Percentiles rank a stretch among this genome's conserved stretches.
Evolutionary conservation across 2,797 vertebrate species (phyloP).

Genomic region (Esox masquinongy): DNA sequence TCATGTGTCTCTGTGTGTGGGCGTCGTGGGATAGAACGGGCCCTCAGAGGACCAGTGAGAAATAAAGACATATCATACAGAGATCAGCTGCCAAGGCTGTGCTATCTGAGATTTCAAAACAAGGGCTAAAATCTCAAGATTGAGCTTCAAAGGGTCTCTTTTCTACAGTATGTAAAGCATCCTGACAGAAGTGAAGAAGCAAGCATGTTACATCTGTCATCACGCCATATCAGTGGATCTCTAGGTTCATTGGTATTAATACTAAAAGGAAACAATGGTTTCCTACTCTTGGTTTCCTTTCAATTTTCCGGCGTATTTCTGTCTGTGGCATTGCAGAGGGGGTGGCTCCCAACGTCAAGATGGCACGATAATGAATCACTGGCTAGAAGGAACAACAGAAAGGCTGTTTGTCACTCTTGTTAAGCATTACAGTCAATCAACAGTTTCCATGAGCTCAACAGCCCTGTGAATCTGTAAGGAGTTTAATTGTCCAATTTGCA

Average conservation of each 20-base stretch:
- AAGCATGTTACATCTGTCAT: no score
- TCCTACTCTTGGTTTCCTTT: not conserved
- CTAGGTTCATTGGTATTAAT: not conserved
- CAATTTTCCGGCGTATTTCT: not conserved
- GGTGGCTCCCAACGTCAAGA: not conserved
- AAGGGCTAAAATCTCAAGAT: not conserved
- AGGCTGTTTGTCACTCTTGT: not conserved
- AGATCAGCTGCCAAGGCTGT: not conserved
- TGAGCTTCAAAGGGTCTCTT: no score
- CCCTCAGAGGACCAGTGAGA: not conserved
- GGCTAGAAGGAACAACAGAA: not conserved
- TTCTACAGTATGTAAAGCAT: not conserved
- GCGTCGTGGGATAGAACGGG: not conserved
- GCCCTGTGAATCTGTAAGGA: not conserved
- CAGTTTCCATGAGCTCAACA: not conserved
- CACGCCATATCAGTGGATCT: not conserved
- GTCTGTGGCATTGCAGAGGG: not conserved
- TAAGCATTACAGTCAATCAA: not conserved
- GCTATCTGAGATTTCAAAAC: not conserved
- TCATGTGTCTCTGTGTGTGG: not conserved
- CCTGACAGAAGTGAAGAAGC: no score
- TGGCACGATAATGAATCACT: slow-evolving; percentile 5
- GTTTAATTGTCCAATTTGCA: not conserved
- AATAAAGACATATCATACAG: not conserved
- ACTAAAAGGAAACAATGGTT: not conserved